phyloP scores from a whole-genome alignment of 2,113 vertebrate species.

The Cyprinodon tularosa region DNA sequence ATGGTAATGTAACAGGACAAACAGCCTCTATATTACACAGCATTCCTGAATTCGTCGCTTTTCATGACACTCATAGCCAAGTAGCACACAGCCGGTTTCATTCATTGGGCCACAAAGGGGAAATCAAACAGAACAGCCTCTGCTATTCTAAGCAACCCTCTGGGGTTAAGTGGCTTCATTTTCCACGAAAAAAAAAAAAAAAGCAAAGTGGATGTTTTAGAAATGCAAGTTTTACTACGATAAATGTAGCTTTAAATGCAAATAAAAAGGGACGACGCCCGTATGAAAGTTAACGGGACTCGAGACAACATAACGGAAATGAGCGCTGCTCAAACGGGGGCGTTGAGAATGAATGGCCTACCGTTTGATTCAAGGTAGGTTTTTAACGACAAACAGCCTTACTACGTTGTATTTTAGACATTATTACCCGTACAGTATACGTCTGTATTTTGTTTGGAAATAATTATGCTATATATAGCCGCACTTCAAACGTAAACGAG shows the following conservation, averaged over 20 bases:
- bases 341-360: constrained; percentile 67
- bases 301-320: constrained; percentile 73
- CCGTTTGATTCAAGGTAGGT: neutral
- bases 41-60: constrained; percentile 66
- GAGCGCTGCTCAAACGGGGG: constrained; percentile 48
- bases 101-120: constrained; percentile 50
- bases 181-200: constrained; percentile 12
- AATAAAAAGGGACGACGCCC: constrained; percentile 74
- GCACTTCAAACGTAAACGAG: constrained; percentile 2
- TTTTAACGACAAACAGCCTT: neutral
- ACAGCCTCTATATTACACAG: constrained; percentile 53
- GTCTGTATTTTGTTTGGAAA: neutral
- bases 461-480: neutral
- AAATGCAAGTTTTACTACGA: constrained; percentile 13
- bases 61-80: constrained; percentile 54
- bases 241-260: constrained; percentile 5
- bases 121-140: constrained; percentile 49
- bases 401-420: neutral
- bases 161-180: constrained; percentile 45
- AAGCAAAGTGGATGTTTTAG: constrained; percentile 20
- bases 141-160: constrained; percentile 56
- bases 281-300: constrained; percentile 62
- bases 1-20: constrained; percentile 48
- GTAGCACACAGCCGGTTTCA: constrained; percentile 50
- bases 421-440: neutral